Evolutionary conservation across 2,797 vertebrate species (phyloP), one percentile per base, ranked within the genome.

Genomic region (Clarias platycephalus): DNA sequence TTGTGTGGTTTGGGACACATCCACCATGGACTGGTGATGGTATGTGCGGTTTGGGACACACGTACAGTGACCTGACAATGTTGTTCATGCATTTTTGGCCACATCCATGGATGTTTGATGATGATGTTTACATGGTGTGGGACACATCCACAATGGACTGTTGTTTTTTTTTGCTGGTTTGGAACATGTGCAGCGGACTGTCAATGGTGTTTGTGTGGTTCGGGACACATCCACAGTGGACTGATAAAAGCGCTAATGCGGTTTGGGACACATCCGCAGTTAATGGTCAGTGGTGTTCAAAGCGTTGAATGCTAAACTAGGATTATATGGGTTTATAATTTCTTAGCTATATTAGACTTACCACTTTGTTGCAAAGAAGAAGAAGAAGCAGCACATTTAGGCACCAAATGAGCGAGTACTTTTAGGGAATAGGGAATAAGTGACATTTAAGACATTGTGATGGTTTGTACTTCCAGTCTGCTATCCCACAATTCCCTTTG

Each of bases 381-480:
- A 34, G 22, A 18, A 70, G 28, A 76, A 72, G 40, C n/a, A 75
- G 44, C n/a, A 31, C 26, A 57, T 58, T 76, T 24, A 20, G 15
- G 24, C 18, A 34, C 55, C 20, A 20, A 22, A 76, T 57, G 26
- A 58, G 9, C 8, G 26, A 77, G 22, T 77, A 60, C 22, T 24
- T 77, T 77, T 77, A 60, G 75, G 55, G 55, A 75, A 53, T 74
- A 53, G 71, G n/a, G 71, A 76, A 60, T 77, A 7, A 57, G 20
- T 77, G 75, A 77, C 55, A 77, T 77, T 77, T 77, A 37, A 77
- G 20, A n/a, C 15, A 2, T 15, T 62, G 75, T 8, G 22, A 24
- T 58, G 28, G 7, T 60, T 62, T n/a, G 31, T 60, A 20, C 57
- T 34, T 62, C 12, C 22, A 37, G 31, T 62, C 22, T 34, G 55